phyloP scores from a whole-genome alignment of 1,140 invertebrate species.

The Lysiphlebus fabarum region DNA sequence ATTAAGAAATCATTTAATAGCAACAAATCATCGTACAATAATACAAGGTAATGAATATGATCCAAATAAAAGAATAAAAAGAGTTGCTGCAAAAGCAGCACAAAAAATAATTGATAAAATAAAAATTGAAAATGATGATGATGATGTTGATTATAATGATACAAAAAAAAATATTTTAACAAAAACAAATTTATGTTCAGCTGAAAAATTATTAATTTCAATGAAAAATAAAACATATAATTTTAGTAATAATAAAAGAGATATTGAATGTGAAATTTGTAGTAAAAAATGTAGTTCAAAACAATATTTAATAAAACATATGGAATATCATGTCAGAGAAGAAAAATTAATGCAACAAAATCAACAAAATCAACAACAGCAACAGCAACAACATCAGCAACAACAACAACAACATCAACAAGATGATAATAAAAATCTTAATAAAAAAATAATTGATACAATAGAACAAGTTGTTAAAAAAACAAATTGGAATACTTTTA shows the following conservation, averaged over 20 bases:
- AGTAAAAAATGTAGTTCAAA: conserved; percentile 46
- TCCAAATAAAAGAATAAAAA: conserved; percentile 50
- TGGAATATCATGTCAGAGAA: conserved; percentile 46
- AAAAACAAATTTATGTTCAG: conserved; percentile 4
- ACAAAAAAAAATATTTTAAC: conserved; percentile 7
- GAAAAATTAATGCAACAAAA: conserved; percentile 31
- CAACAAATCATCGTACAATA: conserved; percentile 49
- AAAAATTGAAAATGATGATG: conserved; percentile 45
- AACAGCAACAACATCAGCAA: too few relatives aligned
- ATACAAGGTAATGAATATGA: conserved; percentile 48
- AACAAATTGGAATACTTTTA: conserved; percentile 3
- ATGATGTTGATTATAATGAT: conserved; percentile 41
- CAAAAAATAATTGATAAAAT: conserved; percentile 53
- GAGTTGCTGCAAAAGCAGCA: conserved; percentile 49
- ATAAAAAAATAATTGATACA: conserved; percentile 6
- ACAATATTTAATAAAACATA: conserved; percentile 44
- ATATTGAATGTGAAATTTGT: conserved; percentile 44
- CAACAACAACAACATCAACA: too few relatives aligned
- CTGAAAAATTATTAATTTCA: conserved; percentile 9
- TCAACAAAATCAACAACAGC: too few relatives aligned
- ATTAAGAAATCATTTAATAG: conserved; percentile 49
- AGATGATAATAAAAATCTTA: conserved; percentile 22
- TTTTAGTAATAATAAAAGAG: conserved; percentile 26
- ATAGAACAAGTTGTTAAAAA: conserved; percentile 3
- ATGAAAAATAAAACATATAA: conserved; percentile 28